Evolutionary conservation across 1,140 invertebrate species (phyloP), one percentile per base, ranked within the genome.

Genomic region (Polyergus mexicanus): DNA sequence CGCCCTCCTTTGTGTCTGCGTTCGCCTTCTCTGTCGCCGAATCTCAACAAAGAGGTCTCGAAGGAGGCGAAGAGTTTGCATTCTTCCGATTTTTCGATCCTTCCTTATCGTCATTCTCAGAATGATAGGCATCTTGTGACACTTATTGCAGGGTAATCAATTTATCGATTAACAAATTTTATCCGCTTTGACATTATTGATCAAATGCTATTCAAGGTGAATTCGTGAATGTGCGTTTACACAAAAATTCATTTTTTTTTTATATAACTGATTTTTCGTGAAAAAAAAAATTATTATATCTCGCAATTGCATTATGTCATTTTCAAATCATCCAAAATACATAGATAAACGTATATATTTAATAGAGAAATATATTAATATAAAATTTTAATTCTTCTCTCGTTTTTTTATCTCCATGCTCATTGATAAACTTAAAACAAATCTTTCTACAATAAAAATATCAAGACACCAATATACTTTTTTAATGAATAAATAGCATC

Each of bases 91-190:
- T 80, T 72, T 2, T 54, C 47, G n/a, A 35, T 35, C 11, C 68
- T 72, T 32, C 25, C 54, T 83, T 87, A 87, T 87, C 75, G 19
- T 13, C n/a, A 6, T 77, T 85, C 80, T 25, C 22, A 38, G 56
- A 78, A 69, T 13, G 81, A 88, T 85, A 85, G 8, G 44, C 51
- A 69, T 88, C 72, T 62, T n/a, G 13, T 38, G 66, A 74, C 72
- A 10, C 68, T 88, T 62, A 63, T 88, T 78, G 47, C 41, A 25
- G 1, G 6, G 6, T 54, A 84, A 92, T 89, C 88, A 32, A 84
- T 72, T 22, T 60, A 11, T 1, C 66, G 78, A 80, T 87, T 85
- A 63, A 41, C 10, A 22, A 4, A 7, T 87, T 13, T 84, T 35
- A 71, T 19, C 13, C 44, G 16, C 19, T 6, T 19, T n/a, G 68